Evolutionary conservation across 2,113 vertebrate genomes (phyloP), one percentile per base, ranked within the genome.

Genomic region (Nibea coibor): DNA sequence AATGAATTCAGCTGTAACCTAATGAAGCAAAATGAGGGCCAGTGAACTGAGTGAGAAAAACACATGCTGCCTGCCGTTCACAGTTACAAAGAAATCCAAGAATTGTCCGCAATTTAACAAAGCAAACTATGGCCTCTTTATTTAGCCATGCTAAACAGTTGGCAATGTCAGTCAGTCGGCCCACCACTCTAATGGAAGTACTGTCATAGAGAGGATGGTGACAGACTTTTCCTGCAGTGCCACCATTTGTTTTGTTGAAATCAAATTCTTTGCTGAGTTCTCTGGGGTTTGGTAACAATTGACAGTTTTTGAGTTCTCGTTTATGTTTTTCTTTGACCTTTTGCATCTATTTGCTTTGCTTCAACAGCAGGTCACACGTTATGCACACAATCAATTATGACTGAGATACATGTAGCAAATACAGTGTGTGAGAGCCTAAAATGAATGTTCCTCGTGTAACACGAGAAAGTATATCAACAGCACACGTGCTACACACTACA

Each of bases 21-120:
- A 64, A 12, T 26, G 31, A 53, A 64, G 58, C 16, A 24, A 63
- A 50, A 16, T 20, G 2, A 42, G 50, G 4, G 47, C 20, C 65
- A 51, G 47, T 67, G 48, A 68, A 31, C 19, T 48, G 64, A 66
- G 45, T 14, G 26, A 50, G 65, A 50, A 48, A 35, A 68, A 53
- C 47, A 67, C 22, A 39, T 39, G 35, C 35, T 39, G 6, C 35
- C 35, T 39, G 35, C 7, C 7, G 5, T 39, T 39, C 35, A 9
- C 1, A 47, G 24, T 19, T 12, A 62, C 31, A 62, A 28, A 48
- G 14, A 66, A 24, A 65, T 10, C 7, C 17, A 20, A 31, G 5
- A 31, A 35, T 35, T 10, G 16, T 35, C 28, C 10, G 19, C 16
- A 61, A 11, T 39, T 61, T 61, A 63, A n/a, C 19, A 6, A 63